Percentiles rank a stretch among this genome's conserved stretches.
Evolutionary conservation across 2,113 vertebrate genomes (phyloP).

Genomic region (Anas platyrhynchos): DNA sequence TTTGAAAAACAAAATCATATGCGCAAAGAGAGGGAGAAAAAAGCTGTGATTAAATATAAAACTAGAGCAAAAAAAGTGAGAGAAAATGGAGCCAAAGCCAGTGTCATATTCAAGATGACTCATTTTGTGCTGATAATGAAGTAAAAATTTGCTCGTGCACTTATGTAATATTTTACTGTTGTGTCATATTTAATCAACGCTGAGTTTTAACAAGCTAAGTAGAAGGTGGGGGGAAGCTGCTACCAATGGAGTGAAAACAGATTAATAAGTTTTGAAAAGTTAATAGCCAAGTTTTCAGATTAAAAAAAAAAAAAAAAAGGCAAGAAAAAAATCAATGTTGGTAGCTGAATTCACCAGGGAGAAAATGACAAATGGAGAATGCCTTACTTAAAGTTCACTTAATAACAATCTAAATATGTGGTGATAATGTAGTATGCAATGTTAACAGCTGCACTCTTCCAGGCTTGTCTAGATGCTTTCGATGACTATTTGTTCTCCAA

Average conservation of each 20-base stretch:
- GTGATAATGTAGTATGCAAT: conserved; percentile 21
- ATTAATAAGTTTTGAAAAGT: conserved; percentile 55
- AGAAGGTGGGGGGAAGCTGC: neutral
- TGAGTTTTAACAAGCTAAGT: conserved; percentile 49
- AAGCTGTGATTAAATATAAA: conserved; percentile 66
- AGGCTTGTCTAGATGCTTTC: conserved; percentile 26
- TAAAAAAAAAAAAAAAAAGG: neutral
- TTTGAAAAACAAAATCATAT: conserved; percentile 44
- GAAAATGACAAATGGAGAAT: conserved; percentile 51
- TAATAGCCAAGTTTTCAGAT: conserved; percentile 48
- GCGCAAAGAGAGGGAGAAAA: conserved; percentile 21
- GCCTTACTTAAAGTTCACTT: conserved; percentile 53
- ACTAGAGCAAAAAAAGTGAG: conserved; percentile 33
- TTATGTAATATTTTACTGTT: conserved; percentile 69
- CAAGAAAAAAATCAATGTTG: neutral
- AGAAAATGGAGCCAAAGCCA: conserved; percentile 64
- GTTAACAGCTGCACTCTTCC: conserved; percentile 35
- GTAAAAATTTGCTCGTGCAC: conserved; percentile 59
- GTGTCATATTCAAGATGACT: conserved; percentile 77
- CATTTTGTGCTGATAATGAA: conserved; percentile 71
- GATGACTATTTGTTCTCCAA: neutral
- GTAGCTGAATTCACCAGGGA: conserved; percentile 29
- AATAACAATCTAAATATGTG: conserved; percentile 59
- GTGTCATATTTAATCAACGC: conserved; percentile 72
- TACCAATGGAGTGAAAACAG: conserved; percentile 44